phyloP scores from a whole-genome alignment of 2,888 invertebrate species.

The Phaonia tiefii region DNA sequence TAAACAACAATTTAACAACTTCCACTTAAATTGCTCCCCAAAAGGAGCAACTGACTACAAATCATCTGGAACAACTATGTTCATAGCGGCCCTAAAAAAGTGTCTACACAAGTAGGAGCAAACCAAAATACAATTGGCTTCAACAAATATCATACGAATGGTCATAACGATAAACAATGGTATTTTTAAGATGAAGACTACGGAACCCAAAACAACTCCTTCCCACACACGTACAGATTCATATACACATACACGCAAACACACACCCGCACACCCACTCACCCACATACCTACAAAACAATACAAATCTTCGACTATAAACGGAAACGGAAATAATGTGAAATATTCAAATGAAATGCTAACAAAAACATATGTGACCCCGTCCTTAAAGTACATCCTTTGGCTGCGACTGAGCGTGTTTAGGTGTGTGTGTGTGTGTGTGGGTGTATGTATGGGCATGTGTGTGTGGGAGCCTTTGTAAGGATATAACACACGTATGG shows the following conservation, averaged over 20 bases:
- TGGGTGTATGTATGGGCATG: too few relatives aligned
- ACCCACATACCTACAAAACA: too few relatives aligned
- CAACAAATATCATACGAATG: constrained; percentile 44
- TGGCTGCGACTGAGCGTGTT: not conserved
- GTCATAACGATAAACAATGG: constrained; percentile 50
- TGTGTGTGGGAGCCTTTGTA: too few relatives aligned
- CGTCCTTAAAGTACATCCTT: not conserved
- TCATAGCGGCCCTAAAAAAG: not conserved
- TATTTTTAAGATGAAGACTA: constrained; percentile 31
- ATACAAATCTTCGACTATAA: not conserved
- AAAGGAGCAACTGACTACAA: constrained; percentile 70
- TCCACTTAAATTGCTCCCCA: too few relatives aligned
- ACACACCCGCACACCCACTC: not conserved
- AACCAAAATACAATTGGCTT: constrained; percentile 47
- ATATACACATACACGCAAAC: not conserved
- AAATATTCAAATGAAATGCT: constrained; percentile 62
- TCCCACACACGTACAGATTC: not conserved
- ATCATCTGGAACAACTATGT: constrained; percentile 4
- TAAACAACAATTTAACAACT: constrained; percentile 40
- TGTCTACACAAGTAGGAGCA: not conserved
- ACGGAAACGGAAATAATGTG: constrained; percentile 45
- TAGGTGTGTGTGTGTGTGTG: not conserved
- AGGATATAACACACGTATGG: too few relatives aligned
- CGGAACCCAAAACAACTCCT: not conserved
- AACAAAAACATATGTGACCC: constrained; percentile 59